Conservation (phyloP, 2,797 vertebrate species). For the Poeciliopsis paucimaculata region DNA sequence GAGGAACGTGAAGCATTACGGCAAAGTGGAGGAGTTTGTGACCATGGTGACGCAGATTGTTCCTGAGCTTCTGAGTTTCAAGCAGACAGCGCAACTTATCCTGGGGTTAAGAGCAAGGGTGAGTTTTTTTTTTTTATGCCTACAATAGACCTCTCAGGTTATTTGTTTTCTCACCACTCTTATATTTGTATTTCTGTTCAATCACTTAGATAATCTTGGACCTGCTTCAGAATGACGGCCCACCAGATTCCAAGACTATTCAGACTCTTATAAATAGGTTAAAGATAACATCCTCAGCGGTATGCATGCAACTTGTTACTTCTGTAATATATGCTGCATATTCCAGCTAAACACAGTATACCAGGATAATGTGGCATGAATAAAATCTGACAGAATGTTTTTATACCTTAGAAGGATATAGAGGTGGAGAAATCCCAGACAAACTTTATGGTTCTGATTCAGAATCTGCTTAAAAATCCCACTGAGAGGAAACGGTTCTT, state of each 20-base stretch:
- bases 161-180: background rate
- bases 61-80: conserved; percentile 81
- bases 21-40: conserved; percentile 83
- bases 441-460: conserved; percentile 80
- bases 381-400: background rate
- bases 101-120: conserved; percentile 85
- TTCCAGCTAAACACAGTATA: background rate
- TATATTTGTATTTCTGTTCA: background rate
- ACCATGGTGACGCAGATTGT: conserved; percentile 76
- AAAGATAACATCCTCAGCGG: conserved; percentile 62
- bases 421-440: conserved; percentile 78
- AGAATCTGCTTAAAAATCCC: conserved; percentile 76
- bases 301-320: conserved; percentile 34
- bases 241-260: conserved; percentile 60
- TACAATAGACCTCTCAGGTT: background rate
- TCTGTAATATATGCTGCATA: background rate
- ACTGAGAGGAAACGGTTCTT: conserved; percentile 78
- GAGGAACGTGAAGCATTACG: conserved; percentile 75
- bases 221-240: conserved; percentile 64
- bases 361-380: background rate
- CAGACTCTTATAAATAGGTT: conserved; percentile 71
- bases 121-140: conserved; percentile 16
- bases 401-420: conserved; percentile 62
- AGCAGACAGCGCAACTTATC: conserved; percentile 83
- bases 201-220: conserved; percentile 72